Percentiles rank a stretch among this genome's conserved stretches.
Evolutionary conservation across 2,113 vertebrate species (phyloP).

Genomic region (Colius striatus): DNA sequence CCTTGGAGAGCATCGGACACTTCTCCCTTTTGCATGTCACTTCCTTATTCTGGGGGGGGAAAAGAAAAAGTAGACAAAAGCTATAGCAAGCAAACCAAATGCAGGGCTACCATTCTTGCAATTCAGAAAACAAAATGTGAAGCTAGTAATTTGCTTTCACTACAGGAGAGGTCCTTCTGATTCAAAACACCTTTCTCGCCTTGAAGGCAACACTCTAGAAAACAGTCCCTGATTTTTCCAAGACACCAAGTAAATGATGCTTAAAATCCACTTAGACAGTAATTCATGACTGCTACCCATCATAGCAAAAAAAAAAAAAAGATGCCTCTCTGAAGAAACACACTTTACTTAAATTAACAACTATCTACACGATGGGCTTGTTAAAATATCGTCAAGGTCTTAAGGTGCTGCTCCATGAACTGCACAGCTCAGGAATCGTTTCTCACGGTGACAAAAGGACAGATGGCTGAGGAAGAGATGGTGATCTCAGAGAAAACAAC

Average conservation of each 20-base stretch:
- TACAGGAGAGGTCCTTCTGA: not conserved
- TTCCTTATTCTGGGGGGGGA: constrained; percentile 86
- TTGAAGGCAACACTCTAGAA: not conserved
- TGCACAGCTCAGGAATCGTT: accelerated
- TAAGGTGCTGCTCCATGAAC: not conserved
- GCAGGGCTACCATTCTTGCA: not conserved
- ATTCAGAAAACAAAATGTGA: not conserved
- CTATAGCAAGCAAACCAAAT: not conserved
- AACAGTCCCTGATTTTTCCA: not conserved
- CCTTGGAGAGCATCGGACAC: constrained; percentile 87
- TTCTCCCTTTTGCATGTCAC: constrained; percentile 97
- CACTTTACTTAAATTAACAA: not conserved
- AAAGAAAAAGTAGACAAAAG: not conserved
- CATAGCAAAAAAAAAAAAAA: not conserved
- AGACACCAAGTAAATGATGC: not conserved
- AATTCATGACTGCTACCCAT: not conserved
- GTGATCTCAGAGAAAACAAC: not conserved
- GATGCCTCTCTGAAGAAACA: not conserved
- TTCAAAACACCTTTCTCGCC: not conserved
- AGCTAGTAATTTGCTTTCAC: not conserved
- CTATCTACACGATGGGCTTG: not conserved
- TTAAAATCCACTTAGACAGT: not conserved
- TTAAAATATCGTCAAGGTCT: not conserved
- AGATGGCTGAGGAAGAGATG: not conserved
- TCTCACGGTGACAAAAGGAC: not conserved